These are phyloP conservation scores for Nematostella vectensis DNA, from an alignment of 92 coral and sea anemone genomes.

Conservation along the genomic window DNA sequence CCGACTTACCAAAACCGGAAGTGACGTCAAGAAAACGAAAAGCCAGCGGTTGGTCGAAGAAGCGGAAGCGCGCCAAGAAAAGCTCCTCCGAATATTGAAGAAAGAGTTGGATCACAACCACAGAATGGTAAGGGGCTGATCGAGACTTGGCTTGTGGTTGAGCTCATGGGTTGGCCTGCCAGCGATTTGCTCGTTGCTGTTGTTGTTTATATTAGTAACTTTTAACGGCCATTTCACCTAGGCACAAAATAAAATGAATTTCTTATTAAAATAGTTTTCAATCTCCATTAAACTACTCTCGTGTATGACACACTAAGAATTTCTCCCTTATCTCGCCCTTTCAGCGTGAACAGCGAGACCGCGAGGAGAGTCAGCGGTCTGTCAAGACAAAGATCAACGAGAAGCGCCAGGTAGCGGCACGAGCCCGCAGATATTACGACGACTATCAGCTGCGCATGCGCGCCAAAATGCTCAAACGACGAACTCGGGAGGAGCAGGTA, in stretches of 20 bases:
- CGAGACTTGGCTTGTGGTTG: not conserved
- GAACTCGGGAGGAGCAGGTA: slow-evolving; percentile 97
- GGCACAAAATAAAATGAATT: no score
- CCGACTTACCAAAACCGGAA: slow-evolving; percentile 48
- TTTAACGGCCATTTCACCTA: not conserved
- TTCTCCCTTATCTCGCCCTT: no score
- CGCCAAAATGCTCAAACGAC: slow-evolving; percentile 87
- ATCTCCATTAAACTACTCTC: no score
- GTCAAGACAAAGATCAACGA: slow-evolving; percentile 73
- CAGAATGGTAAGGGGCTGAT: slow-evolving; percentile 68
- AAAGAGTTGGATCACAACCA: slow-evolving; percentile 86
- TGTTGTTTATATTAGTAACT: not conserved
- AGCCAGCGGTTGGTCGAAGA: slow-evolving; percentile 82
- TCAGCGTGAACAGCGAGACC: slow-evolving; percentile 84
- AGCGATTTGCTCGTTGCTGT: not conserved
- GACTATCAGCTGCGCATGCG: slow-evolving; percentile 98
- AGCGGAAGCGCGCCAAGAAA: slow-evolving; percentile 84
- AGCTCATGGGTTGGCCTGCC: not conserved
- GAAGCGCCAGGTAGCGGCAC: slow-evolving; percentile 92
- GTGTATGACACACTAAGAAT: no score
- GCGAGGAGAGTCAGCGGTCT: slow-evolving; percentile 73
- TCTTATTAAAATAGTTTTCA: no score
- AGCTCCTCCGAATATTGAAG: slow-evolving; percentile 66
- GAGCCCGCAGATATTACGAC: slow-evolving; percentile 95
- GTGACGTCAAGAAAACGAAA: slow-evolving; percentile 56